Base-by-base conservation (phyloP, 2,797 vertebrate genomes). In the Myotis myotis region DNA sequence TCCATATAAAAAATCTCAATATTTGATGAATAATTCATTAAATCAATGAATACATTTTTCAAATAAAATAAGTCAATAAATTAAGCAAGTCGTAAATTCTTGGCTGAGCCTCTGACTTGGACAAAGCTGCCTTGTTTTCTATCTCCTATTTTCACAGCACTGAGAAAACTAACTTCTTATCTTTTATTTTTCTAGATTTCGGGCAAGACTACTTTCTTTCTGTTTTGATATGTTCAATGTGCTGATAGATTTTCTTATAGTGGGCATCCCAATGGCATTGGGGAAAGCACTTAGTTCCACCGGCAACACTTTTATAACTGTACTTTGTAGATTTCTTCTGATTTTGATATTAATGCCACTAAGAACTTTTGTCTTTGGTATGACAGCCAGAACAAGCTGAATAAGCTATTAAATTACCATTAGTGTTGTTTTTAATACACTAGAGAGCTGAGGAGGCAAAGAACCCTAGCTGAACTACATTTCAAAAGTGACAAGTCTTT, bases 1-100 rank as follows among this genome's bases (percentile, higher is more conserved):
- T 85, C n/a, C 33, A 3, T 23, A n/a, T 76, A 84, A 95, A 93
- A 94, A 92, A 33, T 30, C 15, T 81, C 53, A 66, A 17, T 71
- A 92, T 33, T 88, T 95, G 28, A 60, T 81, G 33, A 78, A 62
- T 62, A 47, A 74, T 57, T 94, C 7, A 82, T 41, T 72, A 87
- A 89, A 82, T 83, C 66, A 74, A 74, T 36, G 10, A 94, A 64
- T 92, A 53, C 22, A 53, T 62, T 33, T 25, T 92, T 44, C 47
- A 79, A 78, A n/a, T 57, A 86, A 89, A 86, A 81, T n/a, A 92
- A 60, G 47, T 28, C 25, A 71, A 53, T 74, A 44, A 53, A 41
- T 87, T 75, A 49, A 89, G n/a, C 22, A 76, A 66, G 1, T n/a
- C 60, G 9, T 5, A 49, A 38, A 19, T 11, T 38, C 7, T 57